A percentile compares a stretch with the other conserved stretches of the same genome.
Conservation (phyloP, 1,140 invertebrate genomes). For the Maniola jurtina region DNA sequence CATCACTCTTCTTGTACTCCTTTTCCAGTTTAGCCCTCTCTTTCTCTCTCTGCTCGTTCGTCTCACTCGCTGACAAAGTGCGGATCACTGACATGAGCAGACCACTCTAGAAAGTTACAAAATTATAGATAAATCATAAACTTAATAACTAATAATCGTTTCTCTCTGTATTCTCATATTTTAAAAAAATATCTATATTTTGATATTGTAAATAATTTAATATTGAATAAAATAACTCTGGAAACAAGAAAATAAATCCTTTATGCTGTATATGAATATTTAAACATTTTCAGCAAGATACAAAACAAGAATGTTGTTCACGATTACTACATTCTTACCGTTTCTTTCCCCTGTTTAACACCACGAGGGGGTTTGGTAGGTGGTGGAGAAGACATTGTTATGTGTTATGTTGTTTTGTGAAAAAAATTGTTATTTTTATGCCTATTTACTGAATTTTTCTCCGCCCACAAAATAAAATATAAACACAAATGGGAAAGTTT, state of each 20-base stretch:
- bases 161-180: too few species aligned
- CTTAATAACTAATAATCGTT: too few species aligned
- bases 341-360: conserved; percentile 90
- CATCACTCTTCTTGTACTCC: conserved; percentile 95
- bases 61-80: conserved; percentile 94
- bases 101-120: conserved; percentile 83
- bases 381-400: conserved; percentile 76
- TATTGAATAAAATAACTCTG: too few species aligned
- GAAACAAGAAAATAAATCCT: too few species aligned
- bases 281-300: too few species aligned
- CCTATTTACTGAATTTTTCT: too few species aligned
- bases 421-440: too few species aligned
- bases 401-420: not conserved
- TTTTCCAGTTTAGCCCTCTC: conserved; percentile 96
- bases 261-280: too few species aligned
- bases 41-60: conserved; percentile 95
- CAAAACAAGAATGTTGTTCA: not conserved
- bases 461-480: too few species aligned
- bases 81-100: conserved; percentile 95
- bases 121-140: not conserved
- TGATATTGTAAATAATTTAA: too few species aligned
- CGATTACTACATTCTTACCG: conserved; percentile 77
- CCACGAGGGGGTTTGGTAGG: conserved; percentile 90
- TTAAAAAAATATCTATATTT: too few species aligned
- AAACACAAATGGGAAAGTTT: too few species aligned